phyloP scores from a whole-genome alignment of 2,113 vertebrate genomes.

The Nycticorax nycticorax region DNA sequence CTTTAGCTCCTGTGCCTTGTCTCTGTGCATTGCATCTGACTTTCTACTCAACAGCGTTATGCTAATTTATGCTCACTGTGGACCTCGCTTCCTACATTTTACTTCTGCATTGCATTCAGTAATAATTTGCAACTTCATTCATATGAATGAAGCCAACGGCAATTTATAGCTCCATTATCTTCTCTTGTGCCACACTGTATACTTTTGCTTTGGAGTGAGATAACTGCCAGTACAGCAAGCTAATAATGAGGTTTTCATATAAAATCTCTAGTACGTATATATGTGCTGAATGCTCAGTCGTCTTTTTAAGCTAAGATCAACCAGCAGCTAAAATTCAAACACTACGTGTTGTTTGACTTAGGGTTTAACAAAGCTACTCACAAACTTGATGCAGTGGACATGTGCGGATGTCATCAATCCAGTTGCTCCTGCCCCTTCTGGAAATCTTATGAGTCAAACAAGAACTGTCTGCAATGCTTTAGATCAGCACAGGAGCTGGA shows the following conservation, averaged over 20 bases:
- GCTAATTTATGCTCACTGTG: background rate
- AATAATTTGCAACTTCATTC: background rate
- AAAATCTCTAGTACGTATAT: background rate
- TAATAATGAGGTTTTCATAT: background rate
- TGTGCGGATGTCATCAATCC: background rate
- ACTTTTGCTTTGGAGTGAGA: background rate
- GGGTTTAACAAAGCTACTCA: background rate
- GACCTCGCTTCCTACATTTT: background rate
- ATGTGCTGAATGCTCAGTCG: background rate
- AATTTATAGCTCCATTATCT: background rate
- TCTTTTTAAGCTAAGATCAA: background rate
- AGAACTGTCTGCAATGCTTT: background rate
- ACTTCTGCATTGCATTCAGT: background rate
- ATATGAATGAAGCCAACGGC: background rate
- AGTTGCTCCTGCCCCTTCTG: background rate
- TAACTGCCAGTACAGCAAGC: background rate
- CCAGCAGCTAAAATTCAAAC: background rate
- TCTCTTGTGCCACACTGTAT: background rate
- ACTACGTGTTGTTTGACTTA: background rate
- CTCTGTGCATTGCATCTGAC: background rate
- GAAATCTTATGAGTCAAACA: background rate
- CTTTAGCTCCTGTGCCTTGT: background rate
- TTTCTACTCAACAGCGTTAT: background rate
- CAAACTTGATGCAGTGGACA: background rate
- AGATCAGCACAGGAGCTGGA: background rate